Evolutionary conservation across 2,113 vertebrate species (phyloP), one percentile per base, ranked within the genome.

Genomic region (Pungitius pungitius): DNA sequence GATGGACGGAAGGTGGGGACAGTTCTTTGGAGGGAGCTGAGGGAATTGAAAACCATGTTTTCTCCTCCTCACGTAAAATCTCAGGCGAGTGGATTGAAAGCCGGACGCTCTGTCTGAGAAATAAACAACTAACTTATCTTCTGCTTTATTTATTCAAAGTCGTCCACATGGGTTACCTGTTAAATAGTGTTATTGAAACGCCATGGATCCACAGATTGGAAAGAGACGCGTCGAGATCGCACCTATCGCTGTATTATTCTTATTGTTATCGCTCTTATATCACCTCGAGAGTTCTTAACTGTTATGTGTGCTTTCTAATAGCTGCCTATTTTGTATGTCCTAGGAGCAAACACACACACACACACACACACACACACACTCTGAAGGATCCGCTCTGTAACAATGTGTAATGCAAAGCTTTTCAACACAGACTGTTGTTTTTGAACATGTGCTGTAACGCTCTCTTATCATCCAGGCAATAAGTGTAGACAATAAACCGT

Each of bases 251-350:
- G 75, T 85, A 80, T 78, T 78, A 86, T 83, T 64, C 82, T 78
- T 75, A 72, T 68, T n/a, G 73, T 84, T 79, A 85, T 69, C 73
- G 75, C 78, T 87, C 81, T 88, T 87, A 59, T 88, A 89, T 88
- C 77, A 84, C 85, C 75, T 65, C 40, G 74, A 85, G 75, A 81
- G 80, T 83, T 83, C 64, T 75, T 90, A 87, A 88, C 85, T 88
- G 87, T 89, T 85, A 58, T 63, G 72, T 84, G 90, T 90, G 90
- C 90, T 90, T 92, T 91, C 83, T 78, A 69, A 86, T 86, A 87
- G 85, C 83, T 80, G 86, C 83, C 78, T 75, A 75, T 91, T 91
- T 87, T 91, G 75, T 88, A 88, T 89, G 78, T 91, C 80, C 75
- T 78, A 85, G 72, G 71, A 86, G 87, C 90, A 88, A 84, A 91